These are phyloP conservation scores for Bovichtus variegatus DNA, from an alignment of 2,797 vertebrate species.

Conservation along the genomic window DNA sequence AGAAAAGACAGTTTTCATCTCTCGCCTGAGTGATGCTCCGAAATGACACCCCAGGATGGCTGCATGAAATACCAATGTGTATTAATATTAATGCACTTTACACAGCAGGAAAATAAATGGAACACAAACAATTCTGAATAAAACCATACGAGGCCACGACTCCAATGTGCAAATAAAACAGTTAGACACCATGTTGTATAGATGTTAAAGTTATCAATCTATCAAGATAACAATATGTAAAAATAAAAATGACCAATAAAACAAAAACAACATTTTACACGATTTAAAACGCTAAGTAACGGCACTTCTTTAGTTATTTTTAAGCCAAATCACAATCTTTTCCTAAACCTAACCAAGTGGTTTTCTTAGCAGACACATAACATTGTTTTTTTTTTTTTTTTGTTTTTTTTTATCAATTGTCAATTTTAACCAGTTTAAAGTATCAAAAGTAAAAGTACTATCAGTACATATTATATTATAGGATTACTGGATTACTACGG, in stretches of 20 bases:
- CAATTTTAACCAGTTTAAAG: background rate
- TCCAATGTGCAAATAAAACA: constrained; percentile 4
- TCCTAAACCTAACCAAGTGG: too few species aligned
- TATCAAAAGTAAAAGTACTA: background rate
- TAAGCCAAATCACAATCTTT: too few species aligned
- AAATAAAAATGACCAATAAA: too few species aligned
- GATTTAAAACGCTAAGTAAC: too few species aligned
- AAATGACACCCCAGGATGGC: constrained; percentile 31
- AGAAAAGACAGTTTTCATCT: constrained; percentile 35
- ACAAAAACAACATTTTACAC: too few species aligned
- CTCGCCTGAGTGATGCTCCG: constrained; percentile 45
- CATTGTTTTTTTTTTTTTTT: too few species aligned
- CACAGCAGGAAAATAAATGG: constrained; percentile 31
- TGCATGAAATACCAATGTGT: constrained; percentile 35
- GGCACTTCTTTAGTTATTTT: too few species aligned
- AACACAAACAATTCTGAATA: constrained; percentile 21
- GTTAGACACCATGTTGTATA: background rate
- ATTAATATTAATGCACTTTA: constrained; percentile 52
- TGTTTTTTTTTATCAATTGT: background rate
- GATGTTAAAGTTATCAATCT: background rate
- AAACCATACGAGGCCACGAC: background rate
- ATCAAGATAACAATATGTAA: background rate
- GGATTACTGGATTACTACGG: background rate
- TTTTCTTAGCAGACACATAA: background rate
- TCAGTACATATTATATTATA: background rate